Evolutionary conservation across 2,888 invertebrate genomes (phyloP).

Genomic region (Pimpla rufipes): DNA sequence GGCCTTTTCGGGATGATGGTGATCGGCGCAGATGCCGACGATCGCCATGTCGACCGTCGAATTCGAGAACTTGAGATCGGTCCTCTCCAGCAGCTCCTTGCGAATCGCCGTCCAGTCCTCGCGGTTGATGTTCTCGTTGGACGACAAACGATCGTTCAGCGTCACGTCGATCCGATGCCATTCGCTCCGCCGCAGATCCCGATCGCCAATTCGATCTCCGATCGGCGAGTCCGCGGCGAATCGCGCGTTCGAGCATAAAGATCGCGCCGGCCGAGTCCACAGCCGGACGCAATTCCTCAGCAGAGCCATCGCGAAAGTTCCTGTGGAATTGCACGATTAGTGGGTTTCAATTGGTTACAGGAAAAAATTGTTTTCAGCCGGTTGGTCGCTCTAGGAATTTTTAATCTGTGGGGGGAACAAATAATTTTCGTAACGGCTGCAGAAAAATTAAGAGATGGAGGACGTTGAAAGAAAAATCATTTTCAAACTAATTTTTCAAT

Average conservation of each 20-base stretch:
- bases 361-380: too few relatives aligned
- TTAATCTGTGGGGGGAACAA: too few relatives aligned
- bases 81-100: constrained; percentile 83
- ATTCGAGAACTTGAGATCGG: constrained; percentile 82
- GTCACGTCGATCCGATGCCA: constrained; percentile 28
- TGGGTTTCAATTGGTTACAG: too few relatives aligned
- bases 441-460: too few relatives aligned
- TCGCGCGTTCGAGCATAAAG: not conserved
- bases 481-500: too few relatives aligned
- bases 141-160: constrained; percentile 1
- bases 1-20: constrained; percentile 85
- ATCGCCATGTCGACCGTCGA: constrained; percentile 88
- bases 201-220: not conserved
- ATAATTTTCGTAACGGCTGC: too few relatives aligned
- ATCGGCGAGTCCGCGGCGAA: not conserved
- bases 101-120: constrained; percentile 85
- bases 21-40: constrained; percentile 86
- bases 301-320: constrained; percentile 35
- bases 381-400: too few relatives aligned
- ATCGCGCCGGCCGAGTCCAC: not conserved
- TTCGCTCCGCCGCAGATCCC: not conserved
- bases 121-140: not conserved
- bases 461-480: too few relatives aligned
- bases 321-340: constrained; percentile 3
- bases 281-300: constrained; percentile 25